Evolutionary conservation across 1,140 invertebrate genomes (phyloP).

Genomic region (Trigoniulus corallinus): DNA sequence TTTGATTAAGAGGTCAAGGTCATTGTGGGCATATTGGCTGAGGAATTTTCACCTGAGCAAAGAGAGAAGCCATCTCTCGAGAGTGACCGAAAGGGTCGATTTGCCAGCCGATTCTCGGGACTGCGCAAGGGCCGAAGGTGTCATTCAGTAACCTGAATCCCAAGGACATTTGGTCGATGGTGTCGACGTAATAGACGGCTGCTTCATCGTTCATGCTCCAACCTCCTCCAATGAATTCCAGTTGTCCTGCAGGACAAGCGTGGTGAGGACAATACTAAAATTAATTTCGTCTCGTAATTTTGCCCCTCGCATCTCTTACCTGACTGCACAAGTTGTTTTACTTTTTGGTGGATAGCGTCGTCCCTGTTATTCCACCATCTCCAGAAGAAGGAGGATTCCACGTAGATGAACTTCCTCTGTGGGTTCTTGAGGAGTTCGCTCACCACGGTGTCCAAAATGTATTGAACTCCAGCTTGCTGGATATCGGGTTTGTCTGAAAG

Average conservation of each 20-base stretch:
- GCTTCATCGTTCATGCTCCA: constrained; percentile 19
- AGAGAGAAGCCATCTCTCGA: constrained; percentile 64
- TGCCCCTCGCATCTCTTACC: neutral
- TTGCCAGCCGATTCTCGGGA: constrained; percentile 73
- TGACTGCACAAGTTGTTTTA: neutral
- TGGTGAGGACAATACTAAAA: neutral
- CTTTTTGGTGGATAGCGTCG: neutral
- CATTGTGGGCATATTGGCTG: neutral
- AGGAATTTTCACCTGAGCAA: constrained; percentile 35
- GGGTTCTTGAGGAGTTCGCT: constrained; percentile 24
- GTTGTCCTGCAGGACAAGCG: constrained; percentile 19
- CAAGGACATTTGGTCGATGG: constrained; percentile 35
- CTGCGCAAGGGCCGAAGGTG: constrained; percentile 62
- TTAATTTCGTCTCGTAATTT: neutral
- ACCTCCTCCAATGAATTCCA: constrained; percentile 34
- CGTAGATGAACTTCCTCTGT: constrained; percentile 21
- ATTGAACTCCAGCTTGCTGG: constrained; percentile 18
- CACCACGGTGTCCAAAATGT: constrained; percentile 34
- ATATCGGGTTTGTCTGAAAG: constrained; percentile 15
- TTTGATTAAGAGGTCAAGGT: neutral
- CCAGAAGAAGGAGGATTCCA: constrained; percentile 37
- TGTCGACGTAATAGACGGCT: constrained; percentile 23
- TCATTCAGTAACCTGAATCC: constrained; percentile 46
- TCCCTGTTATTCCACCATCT: constrained; percentile 29
- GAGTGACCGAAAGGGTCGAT: constrained; percentile 85